A percentile compares a stretch with the other conserved stretches of the same genome.
These are phyloP conservation scores for Drosophila navojoa DNA, from an alignment of 1,140 invertebrate genomes.

Conservation along the genomic window DNA sequence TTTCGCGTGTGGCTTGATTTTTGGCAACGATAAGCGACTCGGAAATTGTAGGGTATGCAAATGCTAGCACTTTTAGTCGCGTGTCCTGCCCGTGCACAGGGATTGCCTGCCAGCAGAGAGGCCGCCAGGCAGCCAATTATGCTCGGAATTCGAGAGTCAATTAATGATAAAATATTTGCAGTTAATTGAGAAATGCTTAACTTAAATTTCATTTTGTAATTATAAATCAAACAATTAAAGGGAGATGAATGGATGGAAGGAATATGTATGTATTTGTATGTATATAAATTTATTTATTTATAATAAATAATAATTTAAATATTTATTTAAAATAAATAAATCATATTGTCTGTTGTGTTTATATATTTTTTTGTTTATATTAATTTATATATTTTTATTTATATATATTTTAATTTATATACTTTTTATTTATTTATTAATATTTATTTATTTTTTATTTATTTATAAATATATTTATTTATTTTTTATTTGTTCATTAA, in stretches of 20 bases:
- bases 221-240: background rate
- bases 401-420: no score
- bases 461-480: no score
- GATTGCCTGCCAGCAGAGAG: conserved; percentile 46
- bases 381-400: no score
- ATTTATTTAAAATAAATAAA: no score
- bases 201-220: conserved; percentile 43
- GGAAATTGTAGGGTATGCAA: conserved; percentile 78
- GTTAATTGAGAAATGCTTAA: conserved; percentile 49
- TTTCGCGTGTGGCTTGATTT: conserved; percentile 72
- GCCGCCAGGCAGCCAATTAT: conserved; percentile 60
- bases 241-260: background rate
- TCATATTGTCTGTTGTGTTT: no score
- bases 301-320: no score
- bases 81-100: conserved; percentile 48
- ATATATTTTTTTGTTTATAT: no score
- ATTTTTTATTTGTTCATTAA: no score
- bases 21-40: conserved; percentile 64
- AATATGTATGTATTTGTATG: no score
- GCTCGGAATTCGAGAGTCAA: conserved; percentile 35
- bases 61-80: conserved; percentile 63
- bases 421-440: no score
- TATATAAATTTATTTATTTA: no score
- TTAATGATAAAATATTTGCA: conserved; percentile 73
- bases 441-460: no score